These are phyloP conservation scores for Tubulanus polymorphus DNA, from an alignment of 2,888 invertebrate species.

Conservation along the genomic window DNA sequence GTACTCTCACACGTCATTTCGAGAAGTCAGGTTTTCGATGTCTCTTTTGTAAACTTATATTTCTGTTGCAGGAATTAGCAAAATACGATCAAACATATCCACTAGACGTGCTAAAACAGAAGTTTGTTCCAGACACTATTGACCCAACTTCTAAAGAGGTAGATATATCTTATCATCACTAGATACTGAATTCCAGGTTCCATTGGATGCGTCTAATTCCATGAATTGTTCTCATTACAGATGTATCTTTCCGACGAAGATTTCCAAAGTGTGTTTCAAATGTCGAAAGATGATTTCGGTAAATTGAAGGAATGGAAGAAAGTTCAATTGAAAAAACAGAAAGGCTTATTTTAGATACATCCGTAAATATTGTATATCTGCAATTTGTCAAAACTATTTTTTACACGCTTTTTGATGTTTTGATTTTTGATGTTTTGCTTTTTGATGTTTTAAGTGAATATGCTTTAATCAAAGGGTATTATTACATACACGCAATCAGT, in stretches of 20 bases:
- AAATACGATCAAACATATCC: constrained; percentile 27
- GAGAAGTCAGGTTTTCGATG: too few species aligned
- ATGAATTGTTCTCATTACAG: constrained; percentile 19
- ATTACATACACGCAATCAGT: too few species aligned
- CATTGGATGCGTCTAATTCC: too few species aligned
- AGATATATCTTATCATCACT: too few species aligned
- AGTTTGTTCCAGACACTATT: constrained; percentile 32
- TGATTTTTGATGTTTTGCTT: too few species aligned
- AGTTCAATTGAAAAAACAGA: constrained; percentile 28
- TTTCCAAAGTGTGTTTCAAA: constrained; percentile 31
- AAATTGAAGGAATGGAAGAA: constrained; percentile 30
- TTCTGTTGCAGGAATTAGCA: constrained; percentile 27
- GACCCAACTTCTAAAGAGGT: constrained; percentile 36
- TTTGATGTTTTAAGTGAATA: too few species aligned
- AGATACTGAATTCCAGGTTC: too few species aligned
- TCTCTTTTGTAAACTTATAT: too few species aligned
- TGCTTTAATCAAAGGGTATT: too few species aligned
- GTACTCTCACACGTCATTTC: constrained; percentile 16
- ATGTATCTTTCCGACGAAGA: constrained; percentile 30
- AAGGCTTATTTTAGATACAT: constrained; percentile 26
- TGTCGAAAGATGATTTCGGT: constrained; percentile 24
- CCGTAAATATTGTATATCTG: neutral
- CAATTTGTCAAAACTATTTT: too few species aligned
- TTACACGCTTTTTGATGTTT: too few species aligned
- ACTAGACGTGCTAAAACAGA: constrained; percentile 23